Percentiles rank a stretch among this genome's conserved stretches.
Evolutionary conservation across 2,888 invertebrate genomes (phyloP).

Genomic region (Nomada fucata): DNA sequence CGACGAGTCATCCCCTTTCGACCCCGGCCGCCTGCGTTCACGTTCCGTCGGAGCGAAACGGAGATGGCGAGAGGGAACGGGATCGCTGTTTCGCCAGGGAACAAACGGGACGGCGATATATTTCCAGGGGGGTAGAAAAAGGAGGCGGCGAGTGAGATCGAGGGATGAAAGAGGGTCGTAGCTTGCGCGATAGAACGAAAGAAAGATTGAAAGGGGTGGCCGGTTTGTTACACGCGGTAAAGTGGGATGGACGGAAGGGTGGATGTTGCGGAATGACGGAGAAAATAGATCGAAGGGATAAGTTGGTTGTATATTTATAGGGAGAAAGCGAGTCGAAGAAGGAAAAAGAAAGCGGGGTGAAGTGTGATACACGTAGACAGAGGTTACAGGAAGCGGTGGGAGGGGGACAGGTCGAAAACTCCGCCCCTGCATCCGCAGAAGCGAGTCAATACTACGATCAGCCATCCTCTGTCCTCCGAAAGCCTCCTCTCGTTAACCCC

Average conservation of each 20-base stretch:
- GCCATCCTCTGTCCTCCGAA: conserved; percentile 59
- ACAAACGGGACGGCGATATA: not conserved
- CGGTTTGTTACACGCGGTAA: not conserved
- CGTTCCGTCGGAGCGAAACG: conserved; percentile 31
- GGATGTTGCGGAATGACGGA: not conserved
- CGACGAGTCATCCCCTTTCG: conserved; percentile 66
- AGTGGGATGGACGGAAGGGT: not conserved
- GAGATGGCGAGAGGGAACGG: conserved; percentile 3
- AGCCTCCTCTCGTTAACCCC: conserved; percentile 52
- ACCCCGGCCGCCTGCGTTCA: conserved; percentile 47
- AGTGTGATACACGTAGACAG: conserved; percentile 9
- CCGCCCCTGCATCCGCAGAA: conserved; percentile 81
- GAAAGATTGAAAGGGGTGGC: not conserved
- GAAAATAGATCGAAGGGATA: conserved; percentile 17
- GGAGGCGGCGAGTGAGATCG: not conserved
- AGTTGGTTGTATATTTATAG: conserved; percentile 50
- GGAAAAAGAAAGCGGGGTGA: conserved; percentile 44
- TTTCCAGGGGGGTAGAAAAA: not conserved
- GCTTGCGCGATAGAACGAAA: not conserved
- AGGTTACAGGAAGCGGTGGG: conserved; percentile 41
- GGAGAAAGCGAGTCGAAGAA: conserved; percentile 41
- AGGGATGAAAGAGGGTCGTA: not conserved
- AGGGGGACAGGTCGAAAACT: conserved; percentile 79
- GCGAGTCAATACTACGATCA: conserved; percentile 82
- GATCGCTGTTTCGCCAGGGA: not conserved